Base-by-base conservation (phyloP, 2,888 invertebrate species). In the Andrena hattorfiana region DNA sequence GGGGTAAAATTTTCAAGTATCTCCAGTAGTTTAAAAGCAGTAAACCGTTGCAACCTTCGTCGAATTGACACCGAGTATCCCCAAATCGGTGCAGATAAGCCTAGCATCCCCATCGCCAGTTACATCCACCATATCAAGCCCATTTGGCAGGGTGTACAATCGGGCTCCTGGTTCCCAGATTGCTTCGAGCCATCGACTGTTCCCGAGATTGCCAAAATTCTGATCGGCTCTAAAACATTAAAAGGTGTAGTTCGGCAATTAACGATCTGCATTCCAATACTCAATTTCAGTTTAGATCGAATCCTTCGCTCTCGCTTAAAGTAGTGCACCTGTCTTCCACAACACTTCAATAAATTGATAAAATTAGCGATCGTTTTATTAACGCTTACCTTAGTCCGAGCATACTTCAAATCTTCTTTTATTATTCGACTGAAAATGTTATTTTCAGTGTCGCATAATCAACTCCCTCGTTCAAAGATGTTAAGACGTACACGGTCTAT, bases 41-140 rank as follows among this genome's bases (percentile, higher is more conserved):
- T 10, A 20, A 54, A 16, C 13, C 10, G 6, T 16, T 54, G 0
- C 56, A 84, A 92, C 94, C 81, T 92, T 93, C 1, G 92, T 76
- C n/a, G 89, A 85, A 63, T 95, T 94, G 54, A 93, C 92, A 35
- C 92, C 90, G 16, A 95, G 95, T 49, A 95, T 94, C 51, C 96
- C 96, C 63, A 97, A 93, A 93, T 97, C 97, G 13, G 96, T 96
- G 66, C 96, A 94, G 63, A 97, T 95, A 30, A 97, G 94, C 88
- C 96, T 95, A 83, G 95, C 95, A 89, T 97, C 97, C 3, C 96
- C 96, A 94, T 97, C 97, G 0, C 96, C 97, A 79, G 95, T 95
- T 8, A 97, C 94, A 91, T 97, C 97, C 0, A 96, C 95, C 89
- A 97, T 94, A 20, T 96, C 95, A 74, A 97, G 95, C 89, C 96